phyloP scores from a whole-genome alignment of 1,140 invertebrate species.

The Ceratoteleas bidentatus region DNA sequence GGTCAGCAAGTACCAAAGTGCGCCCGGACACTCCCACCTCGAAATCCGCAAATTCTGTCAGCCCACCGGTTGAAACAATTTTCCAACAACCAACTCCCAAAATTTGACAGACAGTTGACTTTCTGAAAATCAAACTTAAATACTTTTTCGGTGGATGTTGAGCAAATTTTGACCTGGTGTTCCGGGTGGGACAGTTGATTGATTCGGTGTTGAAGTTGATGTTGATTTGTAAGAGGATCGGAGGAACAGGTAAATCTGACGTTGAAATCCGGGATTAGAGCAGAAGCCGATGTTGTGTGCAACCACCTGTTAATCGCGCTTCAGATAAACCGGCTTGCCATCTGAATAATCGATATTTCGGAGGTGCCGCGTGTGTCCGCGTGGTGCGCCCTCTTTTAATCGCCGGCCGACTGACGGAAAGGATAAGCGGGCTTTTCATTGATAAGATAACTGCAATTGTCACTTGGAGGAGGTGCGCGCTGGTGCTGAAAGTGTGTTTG shows the following conservation, averaged over 20 bases:
- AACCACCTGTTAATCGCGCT: slow-evolving; percentile 62
- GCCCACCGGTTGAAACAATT: not conserved
- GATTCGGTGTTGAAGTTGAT: not conserved
- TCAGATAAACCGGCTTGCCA: slow-evolving; percentile 34
- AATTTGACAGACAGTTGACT: no score
- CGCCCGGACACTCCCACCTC: slow-evolving; percentile 6
- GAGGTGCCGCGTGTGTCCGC: slow-evolving; percentile 8
- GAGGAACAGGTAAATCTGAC: not conserved
- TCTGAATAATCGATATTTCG: slow-evolving; percentile 53
- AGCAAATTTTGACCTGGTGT: not conserved
- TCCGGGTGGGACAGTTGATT: no score
- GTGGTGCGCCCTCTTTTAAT: slow-evolving; percentile 1
- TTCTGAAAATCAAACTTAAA: no score
- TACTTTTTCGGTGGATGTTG: not conserved
- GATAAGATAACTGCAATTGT: slow-evolving; percentile 32
- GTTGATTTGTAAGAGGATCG: not conserved
- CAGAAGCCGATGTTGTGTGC: slow-evolving; percentile 31
- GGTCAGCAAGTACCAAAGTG: slow-evolving; percentile 27
- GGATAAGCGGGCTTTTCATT: slow-evolving; percentile 5
- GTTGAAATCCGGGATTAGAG: slow-evolving; percentile 19
- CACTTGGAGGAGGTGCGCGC: not conserved
- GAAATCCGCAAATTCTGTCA: not conserved
- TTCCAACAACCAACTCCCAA: no score
- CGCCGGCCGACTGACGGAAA: not conserved
- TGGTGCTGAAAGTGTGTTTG: slow-evolving; percentile 27